Conservation (phyloP, 2,797 vertebrate species). For the Hydrolagus colliei region DNA sequence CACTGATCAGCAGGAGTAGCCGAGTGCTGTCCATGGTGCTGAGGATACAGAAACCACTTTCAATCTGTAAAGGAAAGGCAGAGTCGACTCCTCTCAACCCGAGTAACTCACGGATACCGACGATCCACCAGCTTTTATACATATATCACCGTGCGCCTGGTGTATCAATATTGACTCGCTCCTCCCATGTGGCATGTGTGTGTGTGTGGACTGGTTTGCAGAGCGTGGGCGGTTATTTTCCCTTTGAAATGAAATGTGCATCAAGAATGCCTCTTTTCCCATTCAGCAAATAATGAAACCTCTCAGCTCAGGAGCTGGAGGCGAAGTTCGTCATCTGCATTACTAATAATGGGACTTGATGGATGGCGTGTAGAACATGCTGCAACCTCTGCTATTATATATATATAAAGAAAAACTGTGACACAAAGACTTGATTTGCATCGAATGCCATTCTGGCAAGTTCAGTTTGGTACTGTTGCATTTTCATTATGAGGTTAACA, state of each 20-base stretch:
- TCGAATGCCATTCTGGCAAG: background rate
- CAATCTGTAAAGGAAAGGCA: no score
- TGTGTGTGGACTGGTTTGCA: background rate
- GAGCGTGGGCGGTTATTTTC: background rate
- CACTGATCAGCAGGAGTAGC: conserved; percentile 51
- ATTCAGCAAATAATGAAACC: background rate
- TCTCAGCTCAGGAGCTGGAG: background rate
- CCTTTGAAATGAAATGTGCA: background rate
- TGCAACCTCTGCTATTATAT: background rate
- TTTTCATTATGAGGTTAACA: background rate
- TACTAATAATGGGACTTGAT: background rate
- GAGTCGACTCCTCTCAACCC: background rate
- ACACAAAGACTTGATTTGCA: background rate
- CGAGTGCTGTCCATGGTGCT: conserved; percentile 61
- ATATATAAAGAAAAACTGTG: background rate
- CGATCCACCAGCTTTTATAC: background rate
- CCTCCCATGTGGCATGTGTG: conserved; percentile 2
- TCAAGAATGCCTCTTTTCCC: background rate
- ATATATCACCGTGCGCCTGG: background rate
- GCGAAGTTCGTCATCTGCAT: no score
- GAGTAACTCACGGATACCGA: no score
- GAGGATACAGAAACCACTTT: background rate
- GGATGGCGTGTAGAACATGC: background rate
- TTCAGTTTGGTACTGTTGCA: background rate
- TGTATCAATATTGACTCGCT: background rate